These are phyloP conservation scores for Penelope pileata DNA, from an alignment of 2,113 vertebrate genomes.

Conservation along the genomic window DNA sequence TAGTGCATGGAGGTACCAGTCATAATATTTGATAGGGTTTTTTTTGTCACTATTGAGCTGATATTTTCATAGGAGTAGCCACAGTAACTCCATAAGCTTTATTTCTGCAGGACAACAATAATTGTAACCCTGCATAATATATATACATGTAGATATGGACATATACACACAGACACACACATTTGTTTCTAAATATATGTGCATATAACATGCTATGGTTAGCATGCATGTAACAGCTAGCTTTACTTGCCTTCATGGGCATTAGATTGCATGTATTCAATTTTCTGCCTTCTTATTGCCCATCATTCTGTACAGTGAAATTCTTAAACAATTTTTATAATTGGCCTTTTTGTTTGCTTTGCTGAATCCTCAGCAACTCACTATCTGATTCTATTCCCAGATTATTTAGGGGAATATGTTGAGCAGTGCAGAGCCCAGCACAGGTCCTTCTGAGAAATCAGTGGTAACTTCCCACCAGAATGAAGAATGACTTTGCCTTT, in stretches of 20 bases:
- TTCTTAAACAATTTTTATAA: background rate
- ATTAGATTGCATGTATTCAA: background rate
- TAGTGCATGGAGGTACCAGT: background rate
- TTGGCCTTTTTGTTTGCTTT: background rate
- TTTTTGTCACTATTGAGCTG: background rate
- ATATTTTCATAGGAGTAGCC: background rate
- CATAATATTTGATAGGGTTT: background rate
- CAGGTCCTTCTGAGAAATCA: background rate
- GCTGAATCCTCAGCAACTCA: background rate
- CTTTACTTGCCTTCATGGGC: background rate
- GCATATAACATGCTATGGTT: background rate
- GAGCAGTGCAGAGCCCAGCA: background rate
- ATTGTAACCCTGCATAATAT: background rate
- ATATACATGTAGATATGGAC: background rate
- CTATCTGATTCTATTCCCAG: background rate
- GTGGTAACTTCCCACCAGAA: background rate
- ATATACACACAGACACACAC: background rate
- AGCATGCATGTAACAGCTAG: too few species aligned
- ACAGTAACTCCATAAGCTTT: background rate
- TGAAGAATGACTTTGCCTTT: slow-evolving; percentile 4
- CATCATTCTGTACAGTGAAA: background rate
- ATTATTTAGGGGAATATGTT: background rate
- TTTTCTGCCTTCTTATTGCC: background rate
- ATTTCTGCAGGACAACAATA: background rate
- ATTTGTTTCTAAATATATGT: background rate